Evolutionary conservation across 1,140 invertebrate genomes (phyloP).

Genomic region (Drosophila santomea): DNA sequence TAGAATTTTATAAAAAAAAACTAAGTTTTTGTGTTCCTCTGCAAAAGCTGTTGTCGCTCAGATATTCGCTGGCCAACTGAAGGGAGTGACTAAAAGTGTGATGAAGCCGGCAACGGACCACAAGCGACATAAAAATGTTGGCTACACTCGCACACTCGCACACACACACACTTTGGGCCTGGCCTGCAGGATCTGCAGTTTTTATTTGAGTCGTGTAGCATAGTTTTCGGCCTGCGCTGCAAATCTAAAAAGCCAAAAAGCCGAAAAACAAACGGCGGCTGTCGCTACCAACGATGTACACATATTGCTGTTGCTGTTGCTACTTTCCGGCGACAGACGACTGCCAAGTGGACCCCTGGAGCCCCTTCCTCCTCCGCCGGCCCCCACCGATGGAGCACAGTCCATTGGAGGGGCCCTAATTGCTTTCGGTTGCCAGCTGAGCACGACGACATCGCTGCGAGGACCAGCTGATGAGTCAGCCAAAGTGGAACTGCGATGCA

Average conservation of each 20-base stretch:
- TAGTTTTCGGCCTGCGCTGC: conserved; percentile 49
- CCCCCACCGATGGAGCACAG: neutral
- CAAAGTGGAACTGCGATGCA: neutral
- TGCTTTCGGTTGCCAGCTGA: conserved; percentile 27
- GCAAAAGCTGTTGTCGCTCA: conserved; percentile 53
- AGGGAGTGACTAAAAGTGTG: conserved; percentile 28
- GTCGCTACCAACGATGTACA: neutral
- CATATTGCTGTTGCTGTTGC: conserved; percentile 8
- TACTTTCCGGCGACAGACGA: conserved; percentile 55
- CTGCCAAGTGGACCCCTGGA: conserved; percentile 18
- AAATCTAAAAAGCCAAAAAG: conserved; percentile 18
- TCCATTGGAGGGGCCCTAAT: conserved; percentile 11
- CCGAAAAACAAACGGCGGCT: conserved; percentile 33
- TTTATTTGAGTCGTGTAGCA: conserved; percentile 69
- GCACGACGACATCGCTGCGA: conserved; percentile 6
- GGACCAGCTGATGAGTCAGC: conserved; percentile 11
- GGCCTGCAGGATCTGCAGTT: conserved; percentile 42
- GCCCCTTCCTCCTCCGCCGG: neutral
- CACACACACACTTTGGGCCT: conserved; percentile 23
- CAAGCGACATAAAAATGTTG: conserved; percentile 43
- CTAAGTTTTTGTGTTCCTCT: neutral
- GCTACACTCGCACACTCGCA: conserved; percentile 24
- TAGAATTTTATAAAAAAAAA: conserved; percentile 2
- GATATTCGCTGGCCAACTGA: conserved; percentile 62
- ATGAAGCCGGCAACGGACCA: conserved; percentile 23